phyloP scores from a whole-genome alignment of 2,888 invertebrate genomes.

The Andricus quercusramuli region DNA sequence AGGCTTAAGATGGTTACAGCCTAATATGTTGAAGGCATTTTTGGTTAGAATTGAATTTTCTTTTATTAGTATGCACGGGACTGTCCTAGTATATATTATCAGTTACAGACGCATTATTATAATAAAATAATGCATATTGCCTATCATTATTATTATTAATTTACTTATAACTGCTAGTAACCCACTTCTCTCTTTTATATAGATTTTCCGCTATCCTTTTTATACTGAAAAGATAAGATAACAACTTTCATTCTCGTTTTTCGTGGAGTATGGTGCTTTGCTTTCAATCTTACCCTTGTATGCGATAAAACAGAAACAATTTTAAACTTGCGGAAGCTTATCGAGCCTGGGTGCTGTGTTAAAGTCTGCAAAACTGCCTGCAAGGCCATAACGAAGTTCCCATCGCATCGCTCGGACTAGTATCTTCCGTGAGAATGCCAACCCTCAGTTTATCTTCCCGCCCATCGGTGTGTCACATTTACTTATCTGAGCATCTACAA shows the following conservation, averaged over 20 bases:
- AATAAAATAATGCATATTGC: too few species aligned
- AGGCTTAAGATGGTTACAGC: too few species aligned
- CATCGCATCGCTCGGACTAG: background rate
- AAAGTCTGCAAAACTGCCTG: background rate
- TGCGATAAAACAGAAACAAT: background rate
- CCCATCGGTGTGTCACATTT: background rate
- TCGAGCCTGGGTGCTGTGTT: background rate
- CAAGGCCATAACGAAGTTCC: background rate
- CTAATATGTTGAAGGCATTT: too few species aligned
- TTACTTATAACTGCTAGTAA: too few species aligned
- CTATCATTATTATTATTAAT: too few species aligned
- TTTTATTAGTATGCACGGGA: too few species aligned
- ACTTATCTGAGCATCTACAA: constrained; percentile 23
- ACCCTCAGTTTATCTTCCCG: constrained; percentile 12
- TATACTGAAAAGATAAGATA: background rate
- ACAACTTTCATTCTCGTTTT: background rate
- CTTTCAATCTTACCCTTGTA: background rate
- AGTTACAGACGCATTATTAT: too few species aligned
- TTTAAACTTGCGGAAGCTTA: background rate
- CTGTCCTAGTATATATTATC: too few species aligned
- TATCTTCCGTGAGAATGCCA: constrained; percentile 8
- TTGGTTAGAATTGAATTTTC: too few species aligned
- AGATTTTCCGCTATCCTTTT: too few species aligned
- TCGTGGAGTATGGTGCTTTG: background rate
- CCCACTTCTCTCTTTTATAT: too few species aligned